Conservation (phyloP, 2,797 vertebrate species). For the Pseudochromis fuscus region DNA sequence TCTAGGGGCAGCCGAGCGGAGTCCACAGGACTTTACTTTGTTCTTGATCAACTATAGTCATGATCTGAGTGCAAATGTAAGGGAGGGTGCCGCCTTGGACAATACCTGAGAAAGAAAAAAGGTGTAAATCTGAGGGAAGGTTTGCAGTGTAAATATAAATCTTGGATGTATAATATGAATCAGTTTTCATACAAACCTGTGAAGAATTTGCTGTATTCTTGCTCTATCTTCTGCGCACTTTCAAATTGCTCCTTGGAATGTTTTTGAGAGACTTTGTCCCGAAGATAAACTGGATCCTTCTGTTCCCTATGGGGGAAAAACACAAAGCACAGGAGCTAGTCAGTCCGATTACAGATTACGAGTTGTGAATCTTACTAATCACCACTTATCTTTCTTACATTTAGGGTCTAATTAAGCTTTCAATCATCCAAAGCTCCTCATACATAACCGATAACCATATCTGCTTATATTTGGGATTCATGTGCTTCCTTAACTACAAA, state of each 20-base stretch:
- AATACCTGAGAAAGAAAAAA: conserved; percentile 86
- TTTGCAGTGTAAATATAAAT: background rate
- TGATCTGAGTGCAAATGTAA: conserved; percentile 98
- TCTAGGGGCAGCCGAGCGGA: conserved; percentile 92
- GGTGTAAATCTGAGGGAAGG: background rate
- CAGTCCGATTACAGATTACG: background rate
- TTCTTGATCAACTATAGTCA: conserved; percentile 96
- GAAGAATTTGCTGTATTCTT: conserved; percentile 98
- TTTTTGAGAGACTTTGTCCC: conserved; percentile 98
- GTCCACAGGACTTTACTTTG: conserved; percentile 99
- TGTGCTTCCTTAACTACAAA: too few species aligned
- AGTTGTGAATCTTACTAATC: background rate
- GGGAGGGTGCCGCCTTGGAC: conserved; percentile 96
- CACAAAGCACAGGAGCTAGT: too few species aligned
- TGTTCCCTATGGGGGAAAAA: conserved; percentile 87
- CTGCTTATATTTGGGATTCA: background rate
- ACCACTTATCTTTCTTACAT: conserved; percentile 2
- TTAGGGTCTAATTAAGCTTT: background rate
- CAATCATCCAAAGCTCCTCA: conserved; percentile 7
- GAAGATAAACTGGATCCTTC: conserved; percentile 95
- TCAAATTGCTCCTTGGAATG: conserved; percentile 99
- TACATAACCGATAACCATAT: conserved; percentile 3
- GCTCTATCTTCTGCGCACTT: conserved; percentile 94
- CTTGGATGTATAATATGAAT: background rate
- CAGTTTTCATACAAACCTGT: conserved; percentile 89